phyloP scores from a whole-genome alignment of 2,797 vertebrate genomes.

The Tenualosa ilisha region DNA sequence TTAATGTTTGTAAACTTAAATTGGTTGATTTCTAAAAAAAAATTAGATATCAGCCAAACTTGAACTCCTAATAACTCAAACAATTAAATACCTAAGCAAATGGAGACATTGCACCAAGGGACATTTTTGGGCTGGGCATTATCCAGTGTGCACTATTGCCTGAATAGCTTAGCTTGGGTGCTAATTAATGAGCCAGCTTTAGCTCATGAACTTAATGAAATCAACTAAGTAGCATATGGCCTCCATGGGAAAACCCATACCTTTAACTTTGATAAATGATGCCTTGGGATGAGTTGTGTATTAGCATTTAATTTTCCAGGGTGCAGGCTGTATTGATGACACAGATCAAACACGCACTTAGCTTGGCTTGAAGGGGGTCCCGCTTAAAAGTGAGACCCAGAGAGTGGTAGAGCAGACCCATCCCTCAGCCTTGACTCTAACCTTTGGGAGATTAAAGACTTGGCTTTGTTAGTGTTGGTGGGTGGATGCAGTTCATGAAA shows the following conservation, averaged over 20 bases:
- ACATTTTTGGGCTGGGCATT: neutral
- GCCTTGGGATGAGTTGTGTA: conserved; percentile 66
- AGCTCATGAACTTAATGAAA: conserved; percentile 73
- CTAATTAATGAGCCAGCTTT: conserved; percentile 50
- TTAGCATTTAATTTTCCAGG: conserved; percentile 71
- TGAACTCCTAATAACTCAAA: neutral
- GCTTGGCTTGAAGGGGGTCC: conserved; percentile 52
- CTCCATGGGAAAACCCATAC: conserved; percentile 62
- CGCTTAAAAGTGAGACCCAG: conserved; percentile 39
- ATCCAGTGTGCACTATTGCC: neutral
- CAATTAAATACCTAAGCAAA: neutral
- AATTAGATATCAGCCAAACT: neutral
- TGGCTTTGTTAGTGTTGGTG: neutral
- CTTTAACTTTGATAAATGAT: conserved; percentile 76
- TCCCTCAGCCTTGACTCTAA: conserved; percentile 24
- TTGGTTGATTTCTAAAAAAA: too few species aligned
- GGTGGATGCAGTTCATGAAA: conserved; percentile 11
- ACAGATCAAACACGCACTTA: conserved; percentile 60
- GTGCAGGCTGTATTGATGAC: conserved; percentile 52
- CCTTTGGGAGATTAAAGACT: conserved; percentile 27
- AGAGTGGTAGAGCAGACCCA: conserved; percentile 20
- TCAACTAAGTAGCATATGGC: conserved; percentile 74
- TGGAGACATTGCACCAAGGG: neutral
- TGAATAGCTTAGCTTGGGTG: neutral
- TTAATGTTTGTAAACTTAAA: too few species aligned